Conservation (phyloP, 2,113 vertebrate genomes). For the Sarotherodon lohbergeri region DNA sequence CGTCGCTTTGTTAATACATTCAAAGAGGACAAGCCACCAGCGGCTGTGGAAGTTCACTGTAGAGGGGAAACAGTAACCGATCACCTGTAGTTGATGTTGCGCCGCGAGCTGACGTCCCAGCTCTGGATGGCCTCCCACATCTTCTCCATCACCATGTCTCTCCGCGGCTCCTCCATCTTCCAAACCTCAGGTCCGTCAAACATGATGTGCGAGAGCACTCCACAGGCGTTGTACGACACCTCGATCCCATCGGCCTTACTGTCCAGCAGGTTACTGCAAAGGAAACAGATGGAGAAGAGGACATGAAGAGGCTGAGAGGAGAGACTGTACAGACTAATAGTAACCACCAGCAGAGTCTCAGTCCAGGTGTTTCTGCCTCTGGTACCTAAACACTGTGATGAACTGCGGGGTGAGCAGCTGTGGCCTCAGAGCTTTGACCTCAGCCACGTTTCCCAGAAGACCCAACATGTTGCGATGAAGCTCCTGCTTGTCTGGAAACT, state of each 20-base stretch:
- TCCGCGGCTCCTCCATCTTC: conserved; percentile 83
- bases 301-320: not conserved
- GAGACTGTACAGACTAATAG: not conserved
- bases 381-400: conserved; percentile 92
- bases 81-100: conserved; percentile 98
- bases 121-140: conserved; percentile 97
- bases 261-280: conserved; percentile 86
- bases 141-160: conserved; percentile 86
- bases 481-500: conserved; percentile 97
- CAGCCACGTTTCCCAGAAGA: conserved; percentile 92
- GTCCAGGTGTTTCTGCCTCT: not conserved
- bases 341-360: not conserved
- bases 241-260: conserved; percentile 97
- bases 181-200: conserved; percentile 91
- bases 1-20: not conserved
- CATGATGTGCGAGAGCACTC: conserved; percentile 97
- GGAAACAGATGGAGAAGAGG: not conserved
- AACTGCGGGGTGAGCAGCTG: conserved; percentile 95
- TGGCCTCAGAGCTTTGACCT: conserved; percentile 87
- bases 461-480: conserved; percentile 97
- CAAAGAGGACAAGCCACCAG: not conserved
- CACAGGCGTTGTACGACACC: conserved; percentile 96
- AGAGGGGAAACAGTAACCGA: not conserved
- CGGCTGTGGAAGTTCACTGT: not conserved
- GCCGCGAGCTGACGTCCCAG: conserved; percentile 95